Evolutionary conservation across 2,113 vertebrate species (phyloP), one percentile per base, ranked within the genome.

Genomic region (Anser cygnoides): DNA sequence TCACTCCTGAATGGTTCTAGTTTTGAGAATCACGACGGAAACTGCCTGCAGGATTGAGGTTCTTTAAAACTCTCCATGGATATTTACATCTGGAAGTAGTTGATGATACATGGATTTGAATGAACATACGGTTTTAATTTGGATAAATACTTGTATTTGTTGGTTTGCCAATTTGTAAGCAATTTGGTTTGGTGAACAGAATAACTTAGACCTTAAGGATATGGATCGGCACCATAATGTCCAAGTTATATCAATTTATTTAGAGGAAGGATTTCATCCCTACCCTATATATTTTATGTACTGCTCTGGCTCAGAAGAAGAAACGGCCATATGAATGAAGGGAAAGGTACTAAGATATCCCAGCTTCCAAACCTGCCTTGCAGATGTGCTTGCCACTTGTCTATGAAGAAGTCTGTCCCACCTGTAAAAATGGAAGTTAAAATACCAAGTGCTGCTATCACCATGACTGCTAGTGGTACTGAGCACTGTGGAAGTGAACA

Each of bases 21-120:
- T 65, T 80, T 49, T 77, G 49, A 92, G 49, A 49, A 4, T 46
- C 23, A 2, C 20, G 8, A 66, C 37, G 62, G 70, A 92, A 88
- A 72, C 55, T 31, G 68, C 43, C 57, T 67, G 54, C 2, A 1
- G 33, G 37, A 83, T 41, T 77, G 82, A 84, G n/a, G 37, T 72
- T 90, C 68, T 41, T 95, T 66, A 72, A 72, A 79, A 65, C n/a
- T 75, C 6, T 23, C n/a, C 62, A n/a, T 55, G 72, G 31, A 25
- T 67, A 87, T 84, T 89, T 79, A 93, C 92, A 90, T 96, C 92
- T 95, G 87, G 87, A 97, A 94, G 41, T 86, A 92, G 49, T 81
- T 87, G 72, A 68, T 75, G 62, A 78, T 61, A 87, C 50, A 46
- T 41, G 35, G 46, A 93, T 84, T 84, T 82, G 28, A 93, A 86